Conservation (phyloP, 2,888 invertebrate species). For the Agriopis aurantiaria region DNA sequence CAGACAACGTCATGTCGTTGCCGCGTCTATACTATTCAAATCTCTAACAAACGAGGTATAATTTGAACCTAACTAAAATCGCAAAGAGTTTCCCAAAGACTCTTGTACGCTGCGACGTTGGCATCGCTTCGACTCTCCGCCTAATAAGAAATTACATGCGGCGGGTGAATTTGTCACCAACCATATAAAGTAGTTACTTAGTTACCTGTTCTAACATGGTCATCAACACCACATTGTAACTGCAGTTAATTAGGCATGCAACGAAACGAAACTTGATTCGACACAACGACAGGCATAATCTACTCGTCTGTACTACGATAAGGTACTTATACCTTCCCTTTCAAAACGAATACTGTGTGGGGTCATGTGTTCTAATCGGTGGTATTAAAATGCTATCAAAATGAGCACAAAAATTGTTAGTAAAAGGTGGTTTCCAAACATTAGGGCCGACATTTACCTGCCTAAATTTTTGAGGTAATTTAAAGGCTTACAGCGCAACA, state of each 20-base stretch:
- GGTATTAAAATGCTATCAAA: neutral
- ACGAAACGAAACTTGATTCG: constrained; percentile 45
- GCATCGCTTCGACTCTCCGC: no score
- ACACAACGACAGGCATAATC: neutral
- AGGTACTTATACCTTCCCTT: neutral
- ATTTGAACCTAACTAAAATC: no score
- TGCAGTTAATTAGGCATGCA: constrained; percentile 36
- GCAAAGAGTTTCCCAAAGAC: no score
- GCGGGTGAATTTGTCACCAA: constrained; percentile 1
- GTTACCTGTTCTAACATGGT: neutral
- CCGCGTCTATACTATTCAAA: no score
- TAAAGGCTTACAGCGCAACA: neutral
- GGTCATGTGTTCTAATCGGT: neutral
- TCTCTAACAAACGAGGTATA: no score
- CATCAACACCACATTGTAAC: constrained; percentile 20
- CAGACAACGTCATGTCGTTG: no score
- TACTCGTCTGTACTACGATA: neutral
- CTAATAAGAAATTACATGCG: neutral
- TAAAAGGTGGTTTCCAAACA: neutral
- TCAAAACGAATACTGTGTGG: neutral
- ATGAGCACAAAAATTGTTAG: neutral
- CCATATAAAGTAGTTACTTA: neutral
- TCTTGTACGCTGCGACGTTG: no score
- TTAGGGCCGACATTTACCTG: neutral
- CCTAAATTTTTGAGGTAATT: neutral